Percentiles rank a stretch among this genome's conserved stretches.
Conservation (phyloP, 2,888 invertebrate genomes). For the Imbricaverruca yamaguchii region DNA sequence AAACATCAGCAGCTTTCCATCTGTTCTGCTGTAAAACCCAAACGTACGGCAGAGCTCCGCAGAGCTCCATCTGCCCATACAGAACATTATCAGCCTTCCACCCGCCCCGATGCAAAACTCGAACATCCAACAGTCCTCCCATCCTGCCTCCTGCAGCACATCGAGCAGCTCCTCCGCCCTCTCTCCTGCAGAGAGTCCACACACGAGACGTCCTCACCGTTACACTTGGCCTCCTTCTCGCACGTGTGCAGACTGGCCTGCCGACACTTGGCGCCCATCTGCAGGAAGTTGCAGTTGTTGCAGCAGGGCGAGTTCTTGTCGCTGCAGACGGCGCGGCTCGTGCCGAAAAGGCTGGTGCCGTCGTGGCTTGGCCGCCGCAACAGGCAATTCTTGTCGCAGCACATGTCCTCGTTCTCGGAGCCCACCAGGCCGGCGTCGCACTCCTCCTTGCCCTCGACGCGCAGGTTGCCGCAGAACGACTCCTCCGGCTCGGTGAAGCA, state of each 20-base stretch:
- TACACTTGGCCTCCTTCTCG: constrained; percentile 67
- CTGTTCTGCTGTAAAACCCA: no score
- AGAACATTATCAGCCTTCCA: no score
- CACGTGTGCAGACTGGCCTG: constrained; percentile 87
- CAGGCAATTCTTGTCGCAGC: constrained; percentile 89
- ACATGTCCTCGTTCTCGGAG: constrained; percentile 85
- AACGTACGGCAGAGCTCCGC: no score
- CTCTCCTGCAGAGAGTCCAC: no score
- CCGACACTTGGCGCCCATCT: constrained; percentile 57
- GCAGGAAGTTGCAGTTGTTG: constrained; percentile 79
- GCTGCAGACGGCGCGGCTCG: constrained; percentile 82
- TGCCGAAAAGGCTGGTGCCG: constrained; percentile 35
- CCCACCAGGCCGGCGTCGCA: constrained; percentile 92
- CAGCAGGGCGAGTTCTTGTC: constrained; percentile 96
- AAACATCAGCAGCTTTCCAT: no score
- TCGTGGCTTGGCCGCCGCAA: constrained; percentile 50
- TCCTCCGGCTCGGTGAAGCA: constrained; percentile 91
- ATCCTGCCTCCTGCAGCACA: no score
- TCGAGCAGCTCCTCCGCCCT: no score
- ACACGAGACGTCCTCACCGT: constrained; percentile 1
- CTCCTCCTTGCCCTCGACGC: constrained; percentile 92
- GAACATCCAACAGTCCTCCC: no score
- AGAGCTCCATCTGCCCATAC: no score
- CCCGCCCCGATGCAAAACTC: no score
- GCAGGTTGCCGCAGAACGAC: constrained; percentile 90